Evolutionary conservation across 2,797 vertebrate genomes (phyloP).

Genomic region (Macrochelys suwanniensis): DNA sequence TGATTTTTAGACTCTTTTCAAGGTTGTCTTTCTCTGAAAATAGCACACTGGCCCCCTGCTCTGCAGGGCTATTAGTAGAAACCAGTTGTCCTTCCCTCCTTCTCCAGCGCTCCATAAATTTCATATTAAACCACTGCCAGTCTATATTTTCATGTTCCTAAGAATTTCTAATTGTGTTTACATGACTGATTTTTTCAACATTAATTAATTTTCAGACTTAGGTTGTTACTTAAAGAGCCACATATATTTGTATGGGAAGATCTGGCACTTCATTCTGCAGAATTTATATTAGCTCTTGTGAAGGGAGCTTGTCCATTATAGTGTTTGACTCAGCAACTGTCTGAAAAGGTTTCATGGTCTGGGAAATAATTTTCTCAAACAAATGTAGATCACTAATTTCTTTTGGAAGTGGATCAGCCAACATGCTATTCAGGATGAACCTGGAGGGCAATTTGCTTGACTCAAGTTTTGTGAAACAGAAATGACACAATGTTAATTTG

Average conservation of each 20-base stretch:
- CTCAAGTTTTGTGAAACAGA: slow-evolving; percentile 60
- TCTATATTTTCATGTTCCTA: not conserved
- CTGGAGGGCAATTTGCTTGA: slow-evolving; percentile 62
- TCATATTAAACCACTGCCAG: not conserved
- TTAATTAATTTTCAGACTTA: not conserved
- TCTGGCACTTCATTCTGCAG: not conserved
- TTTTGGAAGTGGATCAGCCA: slow-evolving; percentile 33
- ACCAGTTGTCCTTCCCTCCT: not conserved
- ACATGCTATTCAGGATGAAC: slow-evolving; percentile 50
- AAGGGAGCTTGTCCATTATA: not conserved
- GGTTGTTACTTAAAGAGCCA: slow-evolving; percentile 34
- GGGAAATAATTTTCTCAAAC: slow-evolving; percentile 43
- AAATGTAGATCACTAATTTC: slow-evolving; percentile 39
- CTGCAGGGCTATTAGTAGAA: not conserved
- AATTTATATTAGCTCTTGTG: not conserved
- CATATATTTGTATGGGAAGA: not conserved
- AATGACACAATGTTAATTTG: slow-evolving; percentile 70
- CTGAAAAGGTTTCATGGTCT: slow-evolving; percentile 14
- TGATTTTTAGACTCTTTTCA: not conserved
- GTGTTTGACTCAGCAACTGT: slow-evolving; percentile 35
- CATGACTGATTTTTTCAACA: not conserved
- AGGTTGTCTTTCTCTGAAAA: not conserved
- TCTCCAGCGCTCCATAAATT: not conserved
- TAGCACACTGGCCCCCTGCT: not conserved
- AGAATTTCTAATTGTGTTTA: not conserved